Percentiles rank a stretch among this genome's conserved stretches.
Conservation (phyloP, 2,113 vertebrate genomes). For the Cynopterus brachyotis region DNA sequence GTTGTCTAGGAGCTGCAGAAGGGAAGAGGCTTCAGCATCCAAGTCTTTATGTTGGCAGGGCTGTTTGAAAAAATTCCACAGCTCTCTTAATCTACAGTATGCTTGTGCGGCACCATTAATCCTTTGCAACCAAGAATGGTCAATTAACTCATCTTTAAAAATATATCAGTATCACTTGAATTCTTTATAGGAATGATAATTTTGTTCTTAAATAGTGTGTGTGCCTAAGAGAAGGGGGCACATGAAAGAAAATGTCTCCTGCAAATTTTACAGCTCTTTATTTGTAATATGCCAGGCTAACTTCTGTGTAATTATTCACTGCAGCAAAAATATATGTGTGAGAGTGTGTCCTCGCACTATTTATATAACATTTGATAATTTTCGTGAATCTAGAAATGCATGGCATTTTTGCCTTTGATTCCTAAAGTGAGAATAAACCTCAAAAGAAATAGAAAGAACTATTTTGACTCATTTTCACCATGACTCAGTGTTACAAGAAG, state of each 20-base stretch:
- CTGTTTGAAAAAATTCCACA: not conserved
- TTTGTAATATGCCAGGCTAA: not conserved
- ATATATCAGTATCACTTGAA: constrained; percentile 39
- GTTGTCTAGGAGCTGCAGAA: not conserved
- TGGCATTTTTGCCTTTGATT: not conserved
- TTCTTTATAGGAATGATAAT: constrained; percentile 2
- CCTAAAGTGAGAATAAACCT: not conserved
- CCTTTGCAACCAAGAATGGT: not conserved
- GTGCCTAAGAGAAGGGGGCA: rapidly evolving
- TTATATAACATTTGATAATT: not conserved
- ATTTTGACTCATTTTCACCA: not conserved
- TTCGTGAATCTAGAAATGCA: not conserved
- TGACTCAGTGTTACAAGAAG: not conserved
- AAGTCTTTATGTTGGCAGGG: rapidly evolving
- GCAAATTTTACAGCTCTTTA: not conserved
- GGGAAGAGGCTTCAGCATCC: not conserved
- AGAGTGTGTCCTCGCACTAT: too few relatives aligned
- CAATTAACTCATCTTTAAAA: constrained; percentile 30
- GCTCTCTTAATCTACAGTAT: constrained; percentile 27
- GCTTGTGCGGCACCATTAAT: not conserved
- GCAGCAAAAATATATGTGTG: not conserved
- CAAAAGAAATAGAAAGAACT: not conserved
- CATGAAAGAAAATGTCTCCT: not conserved
- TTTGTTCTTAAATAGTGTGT: not conserved
- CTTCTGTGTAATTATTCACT: not conserved